These are phyloP conservation scores for Eutrigla gurnardus DNA, from an alignment of 2,797 vertebrate species.

Conservation along the genomic window DNA sequence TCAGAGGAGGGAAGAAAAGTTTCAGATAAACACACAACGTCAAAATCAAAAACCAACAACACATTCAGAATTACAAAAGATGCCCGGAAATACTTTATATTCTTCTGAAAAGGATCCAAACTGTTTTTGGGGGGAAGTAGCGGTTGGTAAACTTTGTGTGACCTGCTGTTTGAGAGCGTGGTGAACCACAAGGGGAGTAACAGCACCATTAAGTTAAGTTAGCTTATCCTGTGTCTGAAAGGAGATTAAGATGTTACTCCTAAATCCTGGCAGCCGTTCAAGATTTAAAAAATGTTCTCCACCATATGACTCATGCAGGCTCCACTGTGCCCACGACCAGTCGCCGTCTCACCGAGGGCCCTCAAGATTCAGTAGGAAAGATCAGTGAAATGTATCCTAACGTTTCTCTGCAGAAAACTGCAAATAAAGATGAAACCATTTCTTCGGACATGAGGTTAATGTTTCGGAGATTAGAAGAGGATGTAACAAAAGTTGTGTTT, in stretches of 20 bases:
- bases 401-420: slow-evolving; percentile 7
- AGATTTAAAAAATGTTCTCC: slow-evolving; percentile 27
- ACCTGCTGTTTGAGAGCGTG: slow-evolving; percentile 50
- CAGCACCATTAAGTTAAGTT: slow-evolving; percentile 49
- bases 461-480: no score
- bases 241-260: slow-evolving; percentile 60
- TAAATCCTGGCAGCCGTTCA: slow-evolving; percentile 57
- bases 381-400: slow-evolving; percentile 28
- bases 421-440: slow-evolving; percentile 23
- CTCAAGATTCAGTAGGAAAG: slow-evolving; percentile 13
- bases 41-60: slow-evolving; percentile 27
- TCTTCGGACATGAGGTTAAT: neutral
- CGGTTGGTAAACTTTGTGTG: slow-evolving; percentile 51
- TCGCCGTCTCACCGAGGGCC: slow-evolving; percentile 14
- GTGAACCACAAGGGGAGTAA: slow-evolving; percentile 51
- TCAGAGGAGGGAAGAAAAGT: slow-evolving; percentile 47
- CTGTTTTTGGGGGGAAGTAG: slow-evolving; percentile 1
- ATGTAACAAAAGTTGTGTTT: neutral
- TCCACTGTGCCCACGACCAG: slow-evolving; percentile 12
- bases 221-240: slow-evolving; percentile 49
- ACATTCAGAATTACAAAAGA: slow-evolving; percentile 14
- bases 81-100: neutral
- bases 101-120: slow-evolving; percentile 12
- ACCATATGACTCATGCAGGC: slow-evolving; percentile 29
- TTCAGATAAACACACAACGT: slow-evolving; percentile 34